A percentile compares a stretch with the other conserved stretches of the same genome.
These are phyloP conservation scores for Myotis brandtii DNA, from an alignment of 2,113 vertebrate genomes.

Conservation along the genomic window DNA sequence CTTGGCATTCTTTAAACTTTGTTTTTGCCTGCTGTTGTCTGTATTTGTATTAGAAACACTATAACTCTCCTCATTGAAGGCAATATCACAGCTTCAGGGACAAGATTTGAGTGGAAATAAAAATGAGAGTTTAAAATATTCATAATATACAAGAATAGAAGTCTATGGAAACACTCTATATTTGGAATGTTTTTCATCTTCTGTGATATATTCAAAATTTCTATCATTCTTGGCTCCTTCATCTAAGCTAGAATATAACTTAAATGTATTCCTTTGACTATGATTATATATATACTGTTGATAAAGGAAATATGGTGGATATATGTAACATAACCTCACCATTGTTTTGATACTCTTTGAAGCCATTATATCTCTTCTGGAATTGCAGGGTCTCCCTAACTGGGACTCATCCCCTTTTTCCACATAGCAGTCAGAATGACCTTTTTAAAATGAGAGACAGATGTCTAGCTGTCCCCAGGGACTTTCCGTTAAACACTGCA, in stretches of 20 bases:
- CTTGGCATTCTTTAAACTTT: not conserved
- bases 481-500: not conserved
- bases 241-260: not conserved
- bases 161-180: not conserved
- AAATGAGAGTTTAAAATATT: slow-evolving; percentile 14
- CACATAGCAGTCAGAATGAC: not conserved
- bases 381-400: not conserved
- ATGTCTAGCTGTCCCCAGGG: not conserved
- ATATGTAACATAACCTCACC: not conserved
- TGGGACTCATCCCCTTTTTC: not conserved
- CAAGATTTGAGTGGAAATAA: slow-evolving; percentile 1
- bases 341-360: not conserved
- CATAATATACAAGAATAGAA: not conserved
- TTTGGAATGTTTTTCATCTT: not conserved
- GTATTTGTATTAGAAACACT: not conserved
- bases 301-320: not conserved
- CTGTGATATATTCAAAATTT: not conserved
- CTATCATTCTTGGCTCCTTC: not conserved
- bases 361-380: not conserved
- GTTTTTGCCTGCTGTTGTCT: not conserved
- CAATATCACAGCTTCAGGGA: not conserved
- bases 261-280: not conserved
- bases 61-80: not conserved
- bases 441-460: not conserved
- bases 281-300: not conserved